phyloP scores from a whole-genome alignment of 1,140 invertebrate genomes.

The Eueides isabella region DNA sequence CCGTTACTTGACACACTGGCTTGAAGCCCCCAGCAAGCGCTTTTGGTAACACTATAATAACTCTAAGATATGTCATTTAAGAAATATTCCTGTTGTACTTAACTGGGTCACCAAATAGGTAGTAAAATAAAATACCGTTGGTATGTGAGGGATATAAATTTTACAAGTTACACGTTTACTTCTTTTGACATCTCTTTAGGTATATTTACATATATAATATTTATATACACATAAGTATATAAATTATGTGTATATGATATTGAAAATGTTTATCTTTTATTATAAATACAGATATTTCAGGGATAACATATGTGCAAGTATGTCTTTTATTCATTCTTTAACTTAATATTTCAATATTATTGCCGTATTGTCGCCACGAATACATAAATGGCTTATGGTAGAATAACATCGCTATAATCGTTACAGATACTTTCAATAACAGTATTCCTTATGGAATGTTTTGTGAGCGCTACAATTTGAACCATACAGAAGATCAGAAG shows the following conservation, averaged over 20 bases:
- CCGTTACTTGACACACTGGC: slow-evolving; percentile 49
- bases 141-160: not conserved
- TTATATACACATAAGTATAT: too few species aligned
- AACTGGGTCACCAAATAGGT: not conserved
- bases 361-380: not conserved
- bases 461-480: slow-evolving; percentile 11
- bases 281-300: too few species aligned
- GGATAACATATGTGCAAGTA: too few species aligned
- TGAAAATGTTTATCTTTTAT: too few species aligned
- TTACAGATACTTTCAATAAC: not conserved
- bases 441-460: slow-evolving; percentile 6
- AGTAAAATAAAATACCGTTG: not conserved
- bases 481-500: slow-evolving; percentile 17
- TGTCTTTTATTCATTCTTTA: too few species aligned
- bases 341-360: too few species aligned
- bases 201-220: too few species aligned
- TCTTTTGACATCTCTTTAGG: too few species aligned
- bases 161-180: not conserved
- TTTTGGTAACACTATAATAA: slow-evolving; percentile 22
- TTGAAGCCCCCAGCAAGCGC: slow-evolving; percentile 15
- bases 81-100: not conserved
- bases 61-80: slow-evolving; percentile 11
- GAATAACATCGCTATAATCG: not conserved
- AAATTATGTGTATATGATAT: too few species aligned
- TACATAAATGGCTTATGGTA: not conserved